Evolutionary conservation across 2,888 invertebrate species (phyloP).

Genomic region (Eulithis testata): DNA sequence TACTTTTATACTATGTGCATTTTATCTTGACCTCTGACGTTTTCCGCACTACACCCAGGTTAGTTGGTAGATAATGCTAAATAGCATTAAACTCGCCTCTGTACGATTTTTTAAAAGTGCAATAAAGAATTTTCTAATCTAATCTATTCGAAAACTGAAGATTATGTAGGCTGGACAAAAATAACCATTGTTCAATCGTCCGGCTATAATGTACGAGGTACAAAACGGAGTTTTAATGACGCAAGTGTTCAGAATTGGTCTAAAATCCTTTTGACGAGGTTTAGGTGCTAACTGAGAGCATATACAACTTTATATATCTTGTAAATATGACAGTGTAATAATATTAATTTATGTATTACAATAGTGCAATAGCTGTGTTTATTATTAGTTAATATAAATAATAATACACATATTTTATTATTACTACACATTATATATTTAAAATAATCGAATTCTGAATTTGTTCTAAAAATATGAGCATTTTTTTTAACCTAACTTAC

Average conservation of each 20-base stretch:
- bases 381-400: background rate
- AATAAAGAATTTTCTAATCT: no score
- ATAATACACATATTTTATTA: constrained; percentile 1
- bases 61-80: no score
- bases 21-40: constrained; percentile 17
- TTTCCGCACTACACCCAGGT: no score
- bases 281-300: constrained; percentile 73
- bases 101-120: no score
- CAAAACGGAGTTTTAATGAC: constrained; percentile 53
- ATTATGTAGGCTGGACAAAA: background rate
- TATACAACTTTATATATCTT: constrained; percentile 48
- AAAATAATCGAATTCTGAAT: background rate
- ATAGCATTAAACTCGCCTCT: no score
- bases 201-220: constrained; percentile 17
- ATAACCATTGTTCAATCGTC: background rate
- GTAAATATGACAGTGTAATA: constrained; percentile 20
- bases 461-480: background rate
- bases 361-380: constrained; percentile 29
- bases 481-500: background rate
- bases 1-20: constrained; percentile 21
- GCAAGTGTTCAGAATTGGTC: constrained; percentile 78
- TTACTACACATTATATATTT: constrained; percentile 2
- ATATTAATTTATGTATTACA: constrained; percentile 29
- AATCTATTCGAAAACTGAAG: constrained; percentile 2
- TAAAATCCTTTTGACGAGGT: constrained; percentile 68